A percentile compares a stretch with the other conserved stretches of the same genome.
These are phyloP conservation scores for Hesperophylax magnus DNA, from an alignment of 1,140 invertebrate genomes.

Conservation along the genomic window DNA sequence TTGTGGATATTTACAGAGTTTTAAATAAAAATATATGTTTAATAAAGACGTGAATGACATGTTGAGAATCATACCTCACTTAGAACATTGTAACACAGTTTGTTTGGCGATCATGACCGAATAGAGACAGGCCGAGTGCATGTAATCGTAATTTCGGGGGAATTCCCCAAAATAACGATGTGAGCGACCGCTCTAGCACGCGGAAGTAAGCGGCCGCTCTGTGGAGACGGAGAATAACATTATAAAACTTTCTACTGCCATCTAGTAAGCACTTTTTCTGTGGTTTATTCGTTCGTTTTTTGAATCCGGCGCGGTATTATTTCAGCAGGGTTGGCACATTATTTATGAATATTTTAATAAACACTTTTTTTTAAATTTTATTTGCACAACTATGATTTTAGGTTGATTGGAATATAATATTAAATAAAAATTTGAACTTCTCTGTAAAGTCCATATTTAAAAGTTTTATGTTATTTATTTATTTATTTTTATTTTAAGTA, in stretches of 20 bases:
- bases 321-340: background rate
- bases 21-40: too few species aligned
- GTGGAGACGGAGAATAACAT: too few species aligned
- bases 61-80: background rate
- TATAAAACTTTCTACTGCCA: too few species aligned
- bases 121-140: background rate
- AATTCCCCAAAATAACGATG: background rate
- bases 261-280: background rate
- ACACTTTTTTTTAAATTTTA: too few species aligned
- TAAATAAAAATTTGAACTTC: too few species aligned
- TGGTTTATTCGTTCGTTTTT: background rate
- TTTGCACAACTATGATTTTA: too few species aligned
- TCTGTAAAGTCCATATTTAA: too few species aligned
- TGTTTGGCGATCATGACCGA: constrained; percentile 1
- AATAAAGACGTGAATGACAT: too few species aligned
- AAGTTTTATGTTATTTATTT: too few species aligned
- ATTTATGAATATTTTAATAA: background rate
- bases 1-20: too few species aligned
- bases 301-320: background rate
- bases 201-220: constrained; percentile 9
- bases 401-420: too few species aligned
- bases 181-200: constrained; percentile 7
- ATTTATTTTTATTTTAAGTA: too few species aligned
- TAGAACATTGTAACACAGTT: background rate
- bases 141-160: constrained; percentile 12